Base-by-base conservation (phyloP, 2,797 vertebrate species). In the Acipenser ruthenus region DNA sequence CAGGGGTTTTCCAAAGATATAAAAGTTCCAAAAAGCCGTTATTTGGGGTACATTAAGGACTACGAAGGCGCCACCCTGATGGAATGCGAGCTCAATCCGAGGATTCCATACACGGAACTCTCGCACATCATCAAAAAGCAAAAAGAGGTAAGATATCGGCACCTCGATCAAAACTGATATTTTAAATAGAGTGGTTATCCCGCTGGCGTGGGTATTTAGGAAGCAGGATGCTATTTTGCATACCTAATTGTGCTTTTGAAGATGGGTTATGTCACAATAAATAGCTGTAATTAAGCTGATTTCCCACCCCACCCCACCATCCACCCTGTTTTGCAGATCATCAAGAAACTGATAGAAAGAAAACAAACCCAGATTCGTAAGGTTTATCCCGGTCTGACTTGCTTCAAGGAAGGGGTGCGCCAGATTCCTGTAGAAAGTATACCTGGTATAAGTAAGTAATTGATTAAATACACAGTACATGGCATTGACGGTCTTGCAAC, bases 1-100 rank as follows among this genome's bases (percentile, higher is more conserved):
- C 75, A 99, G 96, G 96, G 96, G 67, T 98, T 99, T 79, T 98
- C 95, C 80, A 99, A 99, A 90, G 96, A 99, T 77, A 98, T 99
- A 81, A 99, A 99, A 80, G 95, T 99, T 70, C 94, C 94, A 65
- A 99, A 99, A 87, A 96, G 90, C 80, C 94, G 94, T 63, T 99
- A 98, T 83, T 85, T 99, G 79, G 96, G 96, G 13, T 99, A 98
- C 79, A 99, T 99, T 83, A 98, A 99, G 85, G 96, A 99, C 83
- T 99, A 99, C 0, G 96, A 99, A 78, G 96, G 96, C 23, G 96
- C 95, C 0, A 99, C 97, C 0, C 84, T 99, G 75, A 99, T 99
- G 97, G 97, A 98, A 81, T 99, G 97, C 3, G 96, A 99, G 80
- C 93, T 98, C 74, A 99, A 98, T 73, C 97, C 97, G 10, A 90